phyloP scores from a whole-genome alignment of 2,888 invertebrate genomes.

The Coenonympha arcania region DNA sequence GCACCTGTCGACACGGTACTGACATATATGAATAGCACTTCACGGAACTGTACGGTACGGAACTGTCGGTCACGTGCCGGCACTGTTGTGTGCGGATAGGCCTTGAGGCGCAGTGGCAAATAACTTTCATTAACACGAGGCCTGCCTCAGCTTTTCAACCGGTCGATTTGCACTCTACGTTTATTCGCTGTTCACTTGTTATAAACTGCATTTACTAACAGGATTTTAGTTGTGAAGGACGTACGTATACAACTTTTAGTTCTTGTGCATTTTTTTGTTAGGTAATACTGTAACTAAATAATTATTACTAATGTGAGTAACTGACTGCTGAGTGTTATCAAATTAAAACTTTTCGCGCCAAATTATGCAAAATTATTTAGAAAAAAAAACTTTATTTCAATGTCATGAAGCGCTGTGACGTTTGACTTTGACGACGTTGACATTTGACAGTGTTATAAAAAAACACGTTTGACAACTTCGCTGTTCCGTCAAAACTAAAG shows the following conservation, averaged over 20 bases:
- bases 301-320: background rate
- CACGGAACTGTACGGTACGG: too few relatives aligned
- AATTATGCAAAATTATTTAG: background rate
- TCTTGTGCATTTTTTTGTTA: background rate
- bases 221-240: conserved; percentile 20
- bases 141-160: conserved; percentile 13
- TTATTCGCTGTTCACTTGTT: conserved; percentile 9
- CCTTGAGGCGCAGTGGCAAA: conserved; percentile 1
- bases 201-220: conserved; percentile 19
- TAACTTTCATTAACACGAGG: conserved; percentile 16
- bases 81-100: too few relatives aligned
- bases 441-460: background rate
- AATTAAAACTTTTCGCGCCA: background rate
- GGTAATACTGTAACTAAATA: background rate
- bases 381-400: conserved; percentile 1
- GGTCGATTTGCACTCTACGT: conserved; percentile 10
- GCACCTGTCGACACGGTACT: too few relatives aligned
- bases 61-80: too few relatives aligned
- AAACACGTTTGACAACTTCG: conserved; percentile 27
- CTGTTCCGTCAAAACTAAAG: too few relatives aligned
- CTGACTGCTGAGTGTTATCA: too few relatives aligned
- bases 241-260: background rate
- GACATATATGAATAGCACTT: too few relatives aligned
- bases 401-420: conserved; percentile 12
- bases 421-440: conserved; percentile 14